Evolutionary conservation across 2,113 vertebrate species (phyloP).

Genomic region (Zeus faber): DNA sequence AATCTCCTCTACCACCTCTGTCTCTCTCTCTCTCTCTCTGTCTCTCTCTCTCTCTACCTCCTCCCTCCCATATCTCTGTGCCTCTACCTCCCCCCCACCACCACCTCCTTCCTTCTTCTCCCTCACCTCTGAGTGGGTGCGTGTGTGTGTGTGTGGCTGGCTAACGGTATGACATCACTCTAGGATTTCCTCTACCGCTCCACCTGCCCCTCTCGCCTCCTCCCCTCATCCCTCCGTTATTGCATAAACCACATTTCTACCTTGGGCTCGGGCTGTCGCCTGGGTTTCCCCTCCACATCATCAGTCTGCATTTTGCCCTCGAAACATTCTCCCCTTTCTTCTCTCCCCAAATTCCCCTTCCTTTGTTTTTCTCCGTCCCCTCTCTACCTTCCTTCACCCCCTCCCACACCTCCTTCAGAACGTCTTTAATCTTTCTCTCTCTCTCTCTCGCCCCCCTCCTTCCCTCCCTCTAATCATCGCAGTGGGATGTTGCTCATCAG

Average conservation of each 20-base stretch:
- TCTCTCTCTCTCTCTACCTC: slow-evolving; percentile 8
- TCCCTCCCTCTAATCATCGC: neutral
- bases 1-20: neutral
- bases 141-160: slow-evolving; percentile 6
- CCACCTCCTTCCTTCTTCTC: slow-evolving; percentile 4
- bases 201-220: slow-evolving; percentile 8
- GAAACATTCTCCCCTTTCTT: neutral
- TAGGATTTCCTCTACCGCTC: slow-evolving; percentile 52
- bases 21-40: slow-evolving; percentile 1
- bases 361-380: neutral
- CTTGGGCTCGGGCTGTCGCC: neutral
- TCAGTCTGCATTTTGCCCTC: neutral
- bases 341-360: neutral
- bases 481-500: too few relatives aligned
- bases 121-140: slow-evolving; percentile 7
- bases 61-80: slow-evolving; percentile 2
- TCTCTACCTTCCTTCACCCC: neutral
- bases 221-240: neutral
- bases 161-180: slow-evolving; percentile 53
- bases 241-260: neutral
- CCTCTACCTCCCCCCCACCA: slow-evolving; percentile 12
- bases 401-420: neutral
- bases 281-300: neutral
- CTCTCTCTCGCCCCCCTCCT: neutral
- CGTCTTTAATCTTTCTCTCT: neutral